Base-by-base conservation (phyloP, 2,888 invertebrate species). In the Melipona bicolor region DNA sequence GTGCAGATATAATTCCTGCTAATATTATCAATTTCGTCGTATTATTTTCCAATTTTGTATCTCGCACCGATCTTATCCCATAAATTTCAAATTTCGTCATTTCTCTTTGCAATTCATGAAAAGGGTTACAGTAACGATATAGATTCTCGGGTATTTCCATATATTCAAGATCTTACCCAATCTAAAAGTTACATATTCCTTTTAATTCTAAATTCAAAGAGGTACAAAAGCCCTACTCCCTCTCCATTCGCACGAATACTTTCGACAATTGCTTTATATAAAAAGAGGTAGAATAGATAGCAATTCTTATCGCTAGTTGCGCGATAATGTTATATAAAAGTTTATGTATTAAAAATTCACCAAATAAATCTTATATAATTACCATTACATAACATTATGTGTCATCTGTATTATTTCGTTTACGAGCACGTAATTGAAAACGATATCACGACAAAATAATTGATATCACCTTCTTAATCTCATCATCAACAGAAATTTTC, bases 261-360 rank as follows among this genome's bases (percentile, higher is more conserved):
- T 52, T 27, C 49, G 43, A 50, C 64, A 62, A 62, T 62, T n/a
- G 27, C 11, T 50, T 73, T n/a, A 32, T n/a, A 50, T 50, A 64
- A 64, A 64, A 73, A 52, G n/a, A 19, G n/a, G 15, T 21, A 4
- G 32, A 15, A 61, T 15, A 72, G 73, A 62, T 73, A 73, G 32
- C 9, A n/a, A 62, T 73, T 64, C 62, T 73, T 73, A 73, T 73
- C 73, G 19, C 50, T 21, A 73, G 15, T 61, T 59, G 27, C 21
- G 72, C 27, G 72, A 72, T 59, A 72, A 61, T 32, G 73, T 73
- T 73, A 73, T 64, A 52, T 73, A 73, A 73, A 73, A 27, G 62
- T 73, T 62, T 62, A 64, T 52, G 32, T 32, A 50, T 49, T 73
- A 73, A 50, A 50, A 73, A 73, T 62, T 73, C 21, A n/a, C n/a